A percentile compares a stretch with the other conserved stretches of the same genome.
Conservation (phyloP, 2,113 vertebrate species). For the Casuarius casuarius region DNA sequence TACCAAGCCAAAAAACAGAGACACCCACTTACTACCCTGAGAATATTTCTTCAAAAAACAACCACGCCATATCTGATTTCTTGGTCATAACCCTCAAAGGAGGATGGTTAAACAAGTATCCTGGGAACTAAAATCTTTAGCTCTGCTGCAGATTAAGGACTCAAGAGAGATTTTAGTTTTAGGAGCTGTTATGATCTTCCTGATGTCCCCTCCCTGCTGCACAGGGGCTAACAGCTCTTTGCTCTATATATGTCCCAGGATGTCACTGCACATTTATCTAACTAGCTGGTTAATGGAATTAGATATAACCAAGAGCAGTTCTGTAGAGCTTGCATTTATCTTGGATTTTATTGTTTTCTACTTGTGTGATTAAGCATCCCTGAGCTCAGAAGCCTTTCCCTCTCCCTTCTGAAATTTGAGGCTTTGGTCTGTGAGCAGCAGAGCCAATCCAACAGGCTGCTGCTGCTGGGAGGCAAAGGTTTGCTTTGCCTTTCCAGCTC, state of each 20-base stretch:
- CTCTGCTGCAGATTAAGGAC: not conserved
- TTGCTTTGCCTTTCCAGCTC: not conserved
- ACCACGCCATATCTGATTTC: not conserved
- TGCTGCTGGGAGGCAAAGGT: not conserved
- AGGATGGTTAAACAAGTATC: not conserved
- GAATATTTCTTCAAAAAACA: not conserved
- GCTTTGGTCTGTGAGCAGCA: not conserved
- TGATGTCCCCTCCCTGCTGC: not conserved
- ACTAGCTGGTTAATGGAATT: not conserved
- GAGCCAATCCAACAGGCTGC: not conserved
- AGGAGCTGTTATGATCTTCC: rapidly evolving
- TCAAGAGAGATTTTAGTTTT: not conserved
- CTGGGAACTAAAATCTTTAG: not conserved
- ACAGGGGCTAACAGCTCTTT: not conserved
- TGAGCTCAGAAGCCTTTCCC: not conserved
- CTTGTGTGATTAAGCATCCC: not conserved
- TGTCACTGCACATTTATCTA: not conserved
- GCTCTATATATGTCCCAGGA: not conserved
- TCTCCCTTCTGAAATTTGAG: rapidly evolving
- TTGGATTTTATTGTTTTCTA: not conserved
- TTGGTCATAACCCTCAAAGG: not conserved
- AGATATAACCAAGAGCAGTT: not conserved
- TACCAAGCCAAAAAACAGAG: not conserved
- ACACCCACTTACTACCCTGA: not conserved
- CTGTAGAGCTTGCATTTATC: not conserved